Evolutionary conservation across 2,797 vertebrate genomes (phyloP), one percentile per base, ranked within the genome.

Genomic region (Acipenser oxyrinchus): DNA sequence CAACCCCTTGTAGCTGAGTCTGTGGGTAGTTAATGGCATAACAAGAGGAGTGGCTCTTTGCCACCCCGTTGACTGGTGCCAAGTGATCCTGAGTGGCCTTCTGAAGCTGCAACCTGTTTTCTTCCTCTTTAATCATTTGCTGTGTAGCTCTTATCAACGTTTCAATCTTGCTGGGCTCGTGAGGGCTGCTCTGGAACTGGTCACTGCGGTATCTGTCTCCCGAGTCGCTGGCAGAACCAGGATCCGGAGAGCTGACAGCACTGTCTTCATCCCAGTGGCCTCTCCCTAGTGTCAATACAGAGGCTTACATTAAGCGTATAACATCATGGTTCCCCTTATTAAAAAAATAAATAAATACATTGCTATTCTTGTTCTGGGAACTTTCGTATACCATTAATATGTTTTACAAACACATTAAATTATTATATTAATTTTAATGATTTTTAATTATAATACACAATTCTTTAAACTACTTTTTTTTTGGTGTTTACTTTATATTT

Each of bases 111-210:
- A 94, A 79, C 51, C 91, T 87, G 77, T 80, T 93, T 79, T 97
- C 94, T 77, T 99, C 96, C 68, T 97, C 94, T 83, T 99, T 99
- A 87, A 98, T 98, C 92, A 96, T 96, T 82, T 97, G 94, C 78
- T 97, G 95, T 0, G 96, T 97, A 18, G 93, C 95, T 78, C 92
- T 89, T 73, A 97, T 96, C 69, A 98, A 86, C 15, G 94, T 95
- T 84, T 96, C 92, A 1, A 97, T 97, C 88, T 96, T 97, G 88
- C 93, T 96, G 73, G 94, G 92, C 74, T 96, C 93, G 0, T 94
- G 93, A 0, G 93, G 93, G 70, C 94, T 97, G 70, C 82, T 88
- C 66, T 86, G 90, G 71, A 91, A 94, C 66, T 88, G 91, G 68
- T 97, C 93, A 0, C 83, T 71, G 49, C 83, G 90, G 66, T 92